Conservation (phyloP, 2,797 vertebrate genomes). For the Malacoctenus gilli region DNA sequence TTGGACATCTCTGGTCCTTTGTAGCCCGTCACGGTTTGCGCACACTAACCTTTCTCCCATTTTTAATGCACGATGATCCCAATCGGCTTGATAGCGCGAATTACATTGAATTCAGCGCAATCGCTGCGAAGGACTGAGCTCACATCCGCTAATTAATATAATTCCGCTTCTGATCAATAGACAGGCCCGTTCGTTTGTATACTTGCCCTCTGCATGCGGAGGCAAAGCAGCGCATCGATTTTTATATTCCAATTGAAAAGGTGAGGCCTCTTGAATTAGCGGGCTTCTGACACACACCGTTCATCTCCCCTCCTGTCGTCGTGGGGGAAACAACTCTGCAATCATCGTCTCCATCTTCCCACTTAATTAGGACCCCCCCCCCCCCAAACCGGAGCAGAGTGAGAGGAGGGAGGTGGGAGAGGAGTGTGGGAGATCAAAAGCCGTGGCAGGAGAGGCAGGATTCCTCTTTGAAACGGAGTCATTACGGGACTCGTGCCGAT, state of each 20-base stretch:
- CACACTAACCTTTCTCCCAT: conserved; percentile 54
- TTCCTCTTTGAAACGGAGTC: conserved; percentile 75
- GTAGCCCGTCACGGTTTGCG: conserved; percentile 41
- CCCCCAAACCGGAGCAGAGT: conserved; percentile 46
- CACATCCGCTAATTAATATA: conserved; percentile 74
- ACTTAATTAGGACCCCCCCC: conserved; percentile 64
- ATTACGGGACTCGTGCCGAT: conserved; percentile 67
- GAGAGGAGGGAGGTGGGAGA: not conserved
- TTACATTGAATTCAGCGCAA: conserved; percentile 43
- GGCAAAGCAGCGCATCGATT: conserved; percentile 66
- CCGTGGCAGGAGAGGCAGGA: conserved; percentile 60
- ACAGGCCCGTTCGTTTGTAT: conserved; percentile 55
- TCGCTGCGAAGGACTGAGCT: conserved; percentile 48
- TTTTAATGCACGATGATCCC: conserved; percentile 42
- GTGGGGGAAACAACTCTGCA: conserved; percentile 16
- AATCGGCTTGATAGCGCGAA: conserved; percentile 61
- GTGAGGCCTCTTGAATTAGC: conserved; percentile 71
- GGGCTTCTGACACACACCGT: conserved; percentile 23
- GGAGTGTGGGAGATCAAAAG: conserved; percentile 67
- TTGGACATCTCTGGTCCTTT: conserved; percentile 13
- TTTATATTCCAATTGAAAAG: conserved; percentile 72
- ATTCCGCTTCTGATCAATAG: conserved; percentile 72
- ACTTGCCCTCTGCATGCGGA: conserved; percentile 41
- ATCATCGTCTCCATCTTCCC: conserved; percentile 57
- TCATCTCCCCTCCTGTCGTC: conserved; percentile 34